phyloP scores from a whole-genome alignment of 1,140 invertebrate species.

The Drosophila micromelanica region DNA sequence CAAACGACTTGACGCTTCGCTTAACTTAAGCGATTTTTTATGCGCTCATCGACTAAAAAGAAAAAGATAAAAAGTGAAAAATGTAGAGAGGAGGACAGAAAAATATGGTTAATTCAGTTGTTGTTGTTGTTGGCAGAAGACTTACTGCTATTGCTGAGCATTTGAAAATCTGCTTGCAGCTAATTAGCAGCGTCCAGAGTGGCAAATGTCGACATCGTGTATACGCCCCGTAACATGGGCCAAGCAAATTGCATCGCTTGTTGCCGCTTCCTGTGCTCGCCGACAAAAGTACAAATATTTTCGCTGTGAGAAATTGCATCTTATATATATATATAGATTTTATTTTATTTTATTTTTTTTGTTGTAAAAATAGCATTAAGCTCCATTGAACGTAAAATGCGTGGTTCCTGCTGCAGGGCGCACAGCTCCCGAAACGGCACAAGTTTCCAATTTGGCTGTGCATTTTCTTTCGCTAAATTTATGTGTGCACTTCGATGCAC shows the following conservation, averaged over 20 bases:
- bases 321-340: too few species aligned
- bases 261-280: slow-evolving; percentile 11
- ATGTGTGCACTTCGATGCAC: slow-evolving; percentile 70
- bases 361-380: slow-evolving; percentile 68
- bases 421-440: slow-evolving; percentile 22
- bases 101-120: slow-evolving; percentile 59
- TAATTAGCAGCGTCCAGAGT: slow-evolving; percentile 67
- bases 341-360: too few species aligned
- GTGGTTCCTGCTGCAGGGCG: slow-evolving; percentile 11
- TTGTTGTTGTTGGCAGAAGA: slow-evolving; percentile 14
- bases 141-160: slow-evolving; percentile 18
- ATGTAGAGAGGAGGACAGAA: neutral
- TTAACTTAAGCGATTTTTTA: slow-evolving; percentile 83
- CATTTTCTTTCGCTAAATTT: slow-evolving; percentile 77
- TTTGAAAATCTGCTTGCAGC: slow-evolving; percentile 73
- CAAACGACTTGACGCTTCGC: slow-evolving; percentile 81
- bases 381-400: slow-evolving; percentile 65
- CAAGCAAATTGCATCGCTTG: slow-evolving; percentile 59
- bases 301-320: slow-evolving; percentile 53
- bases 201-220: slow-evolving; percentile 77
- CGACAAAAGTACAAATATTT: slow-evolving; percentile 58
- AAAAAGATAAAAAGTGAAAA: slow-evolving; percentile 2
- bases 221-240: slow-evolving; percentile 69
- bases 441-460: slow-evolving; percentile 77
- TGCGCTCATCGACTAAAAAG: slow-evolving; percentile 53